Percentiles rank a stretch among this genome's conserved stretches.
Conservation (phyloP, 2,113 vertebrate genomes). For the Lophochroa leadbeateri region DNA sequence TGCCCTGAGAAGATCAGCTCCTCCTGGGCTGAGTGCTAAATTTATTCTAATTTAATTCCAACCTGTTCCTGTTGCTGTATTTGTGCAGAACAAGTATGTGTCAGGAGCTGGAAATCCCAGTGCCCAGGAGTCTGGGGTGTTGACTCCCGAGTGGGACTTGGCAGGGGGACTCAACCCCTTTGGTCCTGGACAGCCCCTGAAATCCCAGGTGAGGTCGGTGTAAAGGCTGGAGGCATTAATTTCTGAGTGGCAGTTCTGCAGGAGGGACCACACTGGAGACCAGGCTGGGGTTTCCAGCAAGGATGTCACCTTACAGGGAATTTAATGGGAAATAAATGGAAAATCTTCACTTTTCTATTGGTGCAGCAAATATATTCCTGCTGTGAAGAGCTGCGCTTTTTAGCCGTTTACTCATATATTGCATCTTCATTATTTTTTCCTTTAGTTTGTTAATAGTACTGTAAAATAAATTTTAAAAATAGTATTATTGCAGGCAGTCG, state of each 20-base stretch:
- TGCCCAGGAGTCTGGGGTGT: neutral
- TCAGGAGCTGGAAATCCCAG: neutral
- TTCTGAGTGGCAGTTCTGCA: neutral
- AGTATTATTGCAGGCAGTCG: neutral
- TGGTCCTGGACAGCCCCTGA: neutral
- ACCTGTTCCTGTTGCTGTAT: neutral
- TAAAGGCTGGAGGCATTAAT: neutral
- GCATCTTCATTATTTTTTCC: neutral
- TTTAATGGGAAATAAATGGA: neutral
- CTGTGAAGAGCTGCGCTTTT: neutral
- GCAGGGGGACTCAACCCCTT: rapidly evolving
- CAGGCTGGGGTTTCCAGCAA: neutral
- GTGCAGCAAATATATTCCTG: neutral
- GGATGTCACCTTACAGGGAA: too few species aligned
- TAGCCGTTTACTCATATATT: neutral
- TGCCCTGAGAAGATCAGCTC: neutral
- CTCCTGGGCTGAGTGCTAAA: neutral
- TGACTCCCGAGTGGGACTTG: neutral
- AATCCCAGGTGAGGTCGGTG: rapidly evolving
- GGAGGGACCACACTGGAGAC: neutral
- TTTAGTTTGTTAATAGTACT: neutral
- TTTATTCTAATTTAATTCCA: neutral
- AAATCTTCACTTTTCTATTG: neutral
- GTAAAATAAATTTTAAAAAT: neutral
- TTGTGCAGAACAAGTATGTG: neutral